Evolutionary conservation across 2,888 invertebrate species (phyloP).

Genomic region (Aradus depressus): DNA sequence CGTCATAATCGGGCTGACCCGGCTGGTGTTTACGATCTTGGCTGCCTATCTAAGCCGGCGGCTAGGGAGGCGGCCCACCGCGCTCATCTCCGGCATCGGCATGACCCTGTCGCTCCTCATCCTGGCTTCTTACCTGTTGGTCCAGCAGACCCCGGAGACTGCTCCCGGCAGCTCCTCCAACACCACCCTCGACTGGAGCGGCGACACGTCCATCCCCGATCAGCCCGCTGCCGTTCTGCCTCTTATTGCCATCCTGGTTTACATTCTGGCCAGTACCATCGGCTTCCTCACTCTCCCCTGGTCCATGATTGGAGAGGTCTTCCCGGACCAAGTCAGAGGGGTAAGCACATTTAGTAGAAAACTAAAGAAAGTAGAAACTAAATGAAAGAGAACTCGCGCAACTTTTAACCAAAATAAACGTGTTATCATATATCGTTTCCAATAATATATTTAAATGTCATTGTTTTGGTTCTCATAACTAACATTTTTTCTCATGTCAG

Average conservation of each 20-base stretch:
- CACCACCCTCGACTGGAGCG: background rate
- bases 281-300: constrained; percentile 47
- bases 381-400: background rate
- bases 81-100: constrained; percentile 42
- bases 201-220: constrained; percentile 23
- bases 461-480: too few relatives aligned
- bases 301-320: constrained; percentile 46
- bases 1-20: constrained; percentile 29
- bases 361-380: background rate
- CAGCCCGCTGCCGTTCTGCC: constrained; percentile 25
- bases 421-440: background rate
- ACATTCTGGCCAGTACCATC: constrained; percentile 39
- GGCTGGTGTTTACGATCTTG: constrained; percentile 28
- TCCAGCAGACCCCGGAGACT: constrained; percentile 12
- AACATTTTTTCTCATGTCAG: too few relatives aligned
- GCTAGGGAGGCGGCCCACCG: constrained; percentile 28
- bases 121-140: constrained; percentile 21
- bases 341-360: constrained; percentile 21
- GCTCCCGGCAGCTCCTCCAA: background rate
- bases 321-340: constrained; percentile 43
- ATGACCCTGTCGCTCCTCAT: constrained; percentile 43
- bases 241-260: constrained; percentile 27
- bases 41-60: constrained; percentile 28
- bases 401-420: background rate
- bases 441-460: background rate